Evolutionary conservation across 2,113 vertebrate species (phyloP).

Genomic region (Anas platyrhynchos): DNA sequence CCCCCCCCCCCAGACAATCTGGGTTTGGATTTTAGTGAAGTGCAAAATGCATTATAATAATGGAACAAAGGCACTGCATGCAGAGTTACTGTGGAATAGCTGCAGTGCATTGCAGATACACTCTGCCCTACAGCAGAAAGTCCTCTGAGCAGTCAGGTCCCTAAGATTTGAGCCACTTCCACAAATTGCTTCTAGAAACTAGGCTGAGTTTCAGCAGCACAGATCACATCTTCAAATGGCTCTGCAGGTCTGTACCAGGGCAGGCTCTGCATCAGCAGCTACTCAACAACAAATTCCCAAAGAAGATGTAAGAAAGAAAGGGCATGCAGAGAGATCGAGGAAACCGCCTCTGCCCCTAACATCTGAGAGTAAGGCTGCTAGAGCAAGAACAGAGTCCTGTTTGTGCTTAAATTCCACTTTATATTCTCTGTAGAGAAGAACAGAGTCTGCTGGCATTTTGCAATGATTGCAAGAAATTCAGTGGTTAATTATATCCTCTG

Average conservation of each 20-base stretch:
- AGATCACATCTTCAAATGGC: neutral
- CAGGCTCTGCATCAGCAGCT: neutral
- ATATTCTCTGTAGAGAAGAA: neutral
- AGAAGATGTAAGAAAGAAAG: neutral
- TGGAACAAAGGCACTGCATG: neutral
- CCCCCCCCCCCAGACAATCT: neutral
- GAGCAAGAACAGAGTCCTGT: constrained; percentile 4
- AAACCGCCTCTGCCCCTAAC: neutral
- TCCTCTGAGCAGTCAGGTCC: neutral
- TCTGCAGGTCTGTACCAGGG: neutral
- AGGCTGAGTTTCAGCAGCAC: neutral
- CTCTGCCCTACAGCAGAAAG: neutral
- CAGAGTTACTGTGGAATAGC: neutral
- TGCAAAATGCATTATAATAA: neutral
- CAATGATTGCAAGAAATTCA: neutral
- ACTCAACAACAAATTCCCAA: neutral
- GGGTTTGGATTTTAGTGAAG: neutral
- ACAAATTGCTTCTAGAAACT: neutral
- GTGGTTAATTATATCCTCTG: constrained; percentile 55
- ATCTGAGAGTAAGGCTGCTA: neutral
- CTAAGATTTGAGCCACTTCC: neutral
- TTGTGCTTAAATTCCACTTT: constrained; percentile 12
- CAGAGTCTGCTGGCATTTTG: constrained; percentile 33
- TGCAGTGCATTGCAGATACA: neutral
- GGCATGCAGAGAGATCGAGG: neutral